Conservation (phyloP, 2,113 vertebrate genomes). For the Cromileptes altivelis region DNA sequence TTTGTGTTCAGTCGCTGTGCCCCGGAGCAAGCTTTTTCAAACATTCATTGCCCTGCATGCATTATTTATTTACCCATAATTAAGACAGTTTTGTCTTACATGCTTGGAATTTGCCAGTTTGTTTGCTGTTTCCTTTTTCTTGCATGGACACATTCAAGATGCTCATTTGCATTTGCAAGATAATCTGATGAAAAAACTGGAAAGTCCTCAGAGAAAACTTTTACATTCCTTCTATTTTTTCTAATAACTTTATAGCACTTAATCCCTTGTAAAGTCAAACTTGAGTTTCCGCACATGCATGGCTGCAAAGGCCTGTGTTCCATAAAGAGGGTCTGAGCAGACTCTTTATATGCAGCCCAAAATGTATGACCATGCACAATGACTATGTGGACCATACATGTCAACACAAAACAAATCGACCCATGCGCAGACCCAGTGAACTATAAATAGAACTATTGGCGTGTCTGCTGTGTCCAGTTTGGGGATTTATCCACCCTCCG, state of each 20-base stretch:
- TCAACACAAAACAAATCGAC: neutral
- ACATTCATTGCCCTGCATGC: neutral
- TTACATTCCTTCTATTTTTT: too few relatives aligned
- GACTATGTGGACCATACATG: too few relatives aligned
- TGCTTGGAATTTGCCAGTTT: conserved; percentile 1
- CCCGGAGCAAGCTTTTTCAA: neutral
- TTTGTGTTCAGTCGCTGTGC: conserved; percentile 4
- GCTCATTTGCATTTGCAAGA: neutral
- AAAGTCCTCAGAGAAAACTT: neutral
- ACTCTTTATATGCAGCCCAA: neutral
- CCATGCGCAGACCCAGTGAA: neutral
- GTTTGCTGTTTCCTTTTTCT: conserved; percentile 5
- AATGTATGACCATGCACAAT: neutral
- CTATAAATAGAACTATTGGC: neutral
- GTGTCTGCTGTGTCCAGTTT: neutral
- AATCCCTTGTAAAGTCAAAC: neutral
- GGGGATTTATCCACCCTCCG: neutral
- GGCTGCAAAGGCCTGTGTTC: neutral
- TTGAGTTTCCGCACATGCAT: neutral
- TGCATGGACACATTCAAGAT: neutral
- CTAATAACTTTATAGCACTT: too few relatives aligned
- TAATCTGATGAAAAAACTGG: neutral
- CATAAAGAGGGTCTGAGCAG: neutral
- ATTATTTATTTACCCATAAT: conserved; percentile 12
- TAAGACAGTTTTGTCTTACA: conserved; percentile 6